Evolutionary conservation across 2,113 vertebrate species (phyloP).

Genomic region (Sander lucioperca): DNA sequence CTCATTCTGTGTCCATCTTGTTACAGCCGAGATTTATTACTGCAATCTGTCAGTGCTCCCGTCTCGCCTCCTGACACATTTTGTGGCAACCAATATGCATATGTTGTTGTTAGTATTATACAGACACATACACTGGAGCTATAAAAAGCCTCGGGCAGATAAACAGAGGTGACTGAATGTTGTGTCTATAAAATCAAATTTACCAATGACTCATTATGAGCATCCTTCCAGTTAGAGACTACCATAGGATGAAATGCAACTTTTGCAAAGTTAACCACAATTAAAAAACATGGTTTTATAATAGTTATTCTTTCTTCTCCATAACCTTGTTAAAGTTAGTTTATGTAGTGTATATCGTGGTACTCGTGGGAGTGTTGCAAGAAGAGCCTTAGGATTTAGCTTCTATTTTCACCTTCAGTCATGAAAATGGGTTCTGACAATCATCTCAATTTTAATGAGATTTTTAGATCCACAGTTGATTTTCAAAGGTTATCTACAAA

Average conservation of each 20-base stretch:
- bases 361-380: neutral
- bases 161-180: conserved; percentile 48
- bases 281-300: neutral
- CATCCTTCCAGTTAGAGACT: neutral
- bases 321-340: conserved; percentile 1
- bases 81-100: conserved; percentile 64
- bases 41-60: conserved; percentile 65
- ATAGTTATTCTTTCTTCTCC: neutral
- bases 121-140: conserved; percentile 47
- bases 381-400: neutral
- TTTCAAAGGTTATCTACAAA: conserved; percentile 35
- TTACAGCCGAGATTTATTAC: conserved; percentile 71
- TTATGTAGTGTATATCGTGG: neutral
- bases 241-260: conserved; percentile 15
- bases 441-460: conserved; percentile 22
- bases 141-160: conserved; percentile 40
- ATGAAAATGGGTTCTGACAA: conserved; percentile 24
- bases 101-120: conserved; percentile 61
- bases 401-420: neutral
- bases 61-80: conserved; percentile 63
- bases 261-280: conserved; percentile 21
- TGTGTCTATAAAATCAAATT: conserved; percentile 51
- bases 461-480: conserved; percentile 2
- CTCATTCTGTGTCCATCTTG: conserved; percentile 60
- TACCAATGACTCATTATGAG: conserved; percentile 36